These are phyloP conservation scores for Phaedon cochleariae DNA, from an alignment of 2,888 invertebrate genomes.

Conservation along the genomic window DNA sequence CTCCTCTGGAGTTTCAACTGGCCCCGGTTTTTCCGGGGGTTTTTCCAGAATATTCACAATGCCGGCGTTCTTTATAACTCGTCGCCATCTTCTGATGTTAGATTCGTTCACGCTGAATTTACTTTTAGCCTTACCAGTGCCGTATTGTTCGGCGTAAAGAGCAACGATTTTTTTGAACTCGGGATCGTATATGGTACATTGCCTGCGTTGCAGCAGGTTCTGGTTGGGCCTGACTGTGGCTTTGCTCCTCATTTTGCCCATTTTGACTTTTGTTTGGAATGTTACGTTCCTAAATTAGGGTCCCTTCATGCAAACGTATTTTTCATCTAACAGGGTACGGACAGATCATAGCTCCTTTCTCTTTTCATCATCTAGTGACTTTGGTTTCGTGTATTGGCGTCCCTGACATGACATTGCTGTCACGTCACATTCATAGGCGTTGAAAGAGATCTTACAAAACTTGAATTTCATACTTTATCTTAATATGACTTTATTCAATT, in stretches of 20 bases:
- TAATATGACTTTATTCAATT: too few species aligned
- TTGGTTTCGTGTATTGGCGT: too few species aligned
- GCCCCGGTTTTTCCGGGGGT: constrained; percentile 18
- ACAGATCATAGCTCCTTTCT: too few species aligned
- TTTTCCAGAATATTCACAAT: constrained; percentile 27
- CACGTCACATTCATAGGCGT: too few species aligned
- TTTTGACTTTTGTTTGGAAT: neutral
- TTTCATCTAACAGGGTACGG: too few species aligned
- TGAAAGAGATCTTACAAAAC: too few species aligned
- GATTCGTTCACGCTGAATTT: constrained; percentile 54
- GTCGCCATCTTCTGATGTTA: constrained; percentile 55
- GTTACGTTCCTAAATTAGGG: neutral
- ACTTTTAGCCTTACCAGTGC: constrained; percentile 51
- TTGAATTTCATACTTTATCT: too few species aligned
- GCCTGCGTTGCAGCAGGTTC: constrained; percentile 20
- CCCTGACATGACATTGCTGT: too few species aligned
- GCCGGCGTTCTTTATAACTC: constrained; percentile 44
- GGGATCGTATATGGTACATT: constrained; percentile 44
- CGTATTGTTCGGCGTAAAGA: constrained; percentile 53
- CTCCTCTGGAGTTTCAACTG: too few species aligned
- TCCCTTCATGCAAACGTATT: too few species aligned
- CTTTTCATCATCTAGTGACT: too few species aligned
- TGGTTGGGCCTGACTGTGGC: neutral
- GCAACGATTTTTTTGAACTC: constrained; percentile 55
- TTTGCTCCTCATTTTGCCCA: constrained; percentile 13